Evolutionary conservation across 2,113 vertebrate species (phyloP).

Genomic region (Malurus alboscapulatus): DNA sequence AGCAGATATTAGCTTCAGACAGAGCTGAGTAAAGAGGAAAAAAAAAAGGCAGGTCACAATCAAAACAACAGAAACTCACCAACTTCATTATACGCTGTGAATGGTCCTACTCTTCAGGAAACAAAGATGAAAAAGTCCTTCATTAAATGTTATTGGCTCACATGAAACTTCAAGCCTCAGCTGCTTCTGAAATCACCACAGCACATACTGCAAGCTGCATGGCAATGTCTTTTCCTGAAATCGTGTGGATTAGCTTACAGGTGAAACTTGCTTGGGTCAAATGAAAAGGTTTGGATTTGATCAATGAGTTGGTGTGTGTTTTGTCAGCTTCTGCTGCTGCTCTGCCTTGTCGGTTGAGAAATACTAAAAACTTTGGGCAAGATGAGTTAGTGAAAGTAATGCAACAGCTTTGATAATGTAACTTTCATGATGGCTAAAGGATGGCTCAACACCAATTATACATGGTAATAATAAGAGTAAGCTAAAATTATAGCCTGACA

Average conservation of each 20-base stretch:
- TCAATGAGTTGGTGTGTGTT: not conserved
- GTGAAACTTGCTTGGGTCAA: not conserved
- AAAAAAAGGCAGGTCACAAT: slow-evolving; percentile 21
- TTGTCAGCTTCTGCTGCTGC: not conserved
- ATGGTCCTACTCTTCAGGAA: slow-evolving; percentile 8
- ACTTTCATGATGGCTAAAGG: slow-evolving; percentile 27
- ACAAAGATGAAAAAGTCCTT: slow-evolving; percentile 4
- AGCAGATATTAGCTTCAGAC: slow-evolving; percentile 8
- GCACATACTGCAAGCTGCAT: not conserved
- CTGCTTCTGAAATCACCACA: slow-evolving; percentile 26
- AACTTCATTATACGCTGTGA: not conserved
- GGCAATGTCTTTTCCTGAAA: slow-evolving; percentile 7
- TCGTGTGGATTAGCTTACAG: not conserved
- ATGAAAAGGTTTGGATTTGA: not conserved
- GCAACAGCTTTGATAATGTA: slow-evolving; percentile 21
- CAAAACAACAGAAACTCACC: slow-evolving; percentile 43
- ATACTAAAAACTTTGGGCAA: not conserved
- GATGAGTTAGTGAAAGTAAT: slow-evolving; percentile 49
- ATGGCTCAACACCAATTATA: slow-evolving; percentile 36
- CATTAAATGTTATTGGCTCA: not conserved
- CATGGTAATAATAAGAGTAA: slow-evolving; percentile 8
- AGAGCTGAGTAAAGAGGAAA: slow-evolving; percentile 39
- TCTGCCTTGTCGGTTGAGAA: not conserved
- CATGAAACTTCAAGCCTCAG: not conserved
- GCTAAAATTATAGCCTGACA: slow-evolving; percentile 58